A percentile compares a stretch with the other conserved stretches of the same genome.
Conservation (phyloP, 2,113 vertebrate species). For the Eubucco bourcierii region DNA sequence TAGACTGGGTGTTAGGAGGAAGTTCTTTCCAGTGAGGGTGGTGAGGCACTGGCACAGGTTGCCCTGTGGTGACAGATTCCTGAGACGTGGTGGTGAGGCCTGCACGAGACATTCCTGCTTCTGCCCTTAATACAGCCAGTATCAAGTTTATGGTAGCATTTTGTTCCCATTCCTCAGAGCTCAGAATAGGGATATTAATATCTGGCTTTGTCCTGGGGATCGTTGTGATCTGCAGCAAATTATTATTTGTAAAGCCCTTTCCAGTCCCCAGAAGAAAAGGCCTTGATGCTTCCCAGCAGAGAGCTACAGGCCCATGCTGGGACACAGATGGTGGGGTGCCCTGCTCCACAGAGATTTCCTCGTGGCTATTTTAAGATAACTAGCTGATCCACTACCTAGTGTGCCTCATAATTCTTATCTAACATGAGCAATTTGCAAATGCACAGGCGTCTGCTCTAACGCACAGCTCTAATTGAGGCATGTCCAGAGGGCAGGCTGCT, state of each 20-base stretch:
- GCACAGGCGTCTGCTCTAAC: background rate
- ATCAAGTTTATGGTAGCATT: background rate
- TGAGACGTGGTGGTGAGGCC: too few relatives aligned
- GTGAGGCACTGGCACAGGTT: too few relatives aligned
- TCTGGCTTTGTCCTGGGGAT: background rate
- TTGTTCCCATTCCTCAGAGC: background rate
- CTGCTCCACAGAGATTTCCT: background rate
- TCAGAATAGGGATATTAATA: background rate
- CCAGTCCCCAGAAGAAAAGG: background rate
- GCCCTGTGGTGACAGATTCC: too few relatives aligned
- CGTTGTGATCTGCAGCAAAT: background rate
- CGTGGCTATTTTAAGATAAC: slow-evolving; percentile 8
- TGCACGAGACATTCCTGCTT: background rate
- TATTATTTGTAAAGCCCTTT: background rate
- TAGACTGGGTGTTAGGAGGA: too few relatives aligned
- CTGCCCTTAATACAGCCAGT: background rate
- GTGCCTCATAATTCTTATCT: background rate
- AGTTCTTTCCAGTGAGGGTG: too few relatives aligned
- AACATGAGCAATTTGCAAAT: slow-evolving; percentile 14
- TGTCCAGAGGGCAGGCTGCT: background rate
- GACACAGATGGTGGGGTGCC: background rate
- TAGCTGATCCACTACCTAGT: background rate
- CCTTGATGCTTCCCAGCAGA: background rate
- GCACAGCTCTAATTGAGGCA: background rate
- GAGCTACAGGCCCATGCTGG: background rate